Conservation (phyloP, 2,888 invertebrate genomes). For the Cecidostiba fungosa region DNA sequence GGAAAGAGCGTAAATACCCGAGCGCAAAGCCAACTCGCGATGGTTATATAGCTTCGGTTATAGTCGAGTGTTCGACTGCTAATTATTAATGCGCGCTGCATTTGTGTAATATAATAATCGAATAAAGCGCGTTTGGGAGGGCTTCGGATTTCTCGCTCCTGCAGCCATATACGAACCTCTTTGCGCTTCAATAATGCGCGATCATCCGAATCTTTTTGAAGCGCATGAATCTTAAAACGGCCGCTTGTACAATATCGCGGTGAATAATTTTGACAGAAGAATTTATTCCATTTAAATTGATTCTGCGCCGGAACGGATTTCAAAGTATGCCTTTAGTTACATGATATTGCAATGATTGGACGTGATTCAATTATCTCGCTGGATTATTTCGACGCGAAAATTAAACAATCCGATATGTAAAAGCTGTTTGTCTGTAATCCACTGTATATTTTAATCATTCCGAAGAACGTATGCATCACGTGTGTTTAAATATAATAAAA, state of each 20-base stretch:
- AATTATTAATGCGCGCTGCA: conserved; percentile 53
- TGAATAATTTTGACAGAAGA: not conserved
- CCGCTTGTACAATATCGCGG: not conserved
- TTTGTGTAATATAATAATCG: conserved; percentile 37
- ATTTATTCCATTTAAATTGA: not conserved
- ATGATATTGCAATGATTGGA: not conserved
- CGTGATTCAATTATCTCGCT: not conserved
- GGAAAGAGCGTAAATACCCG: conserved; percentile 43
- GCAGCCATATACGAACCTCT: not conserved
- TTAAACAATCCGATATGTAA: not conserved
- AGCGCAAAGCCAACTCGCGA: not conserved
- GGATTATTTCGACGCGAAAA: not conserved
- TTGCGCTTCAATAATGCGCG: not conserved
- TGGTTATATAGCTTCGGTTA: conserved; percentile 60
- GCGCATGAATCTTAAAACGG: not conserved
- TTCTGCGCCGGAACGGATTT: not conserved
- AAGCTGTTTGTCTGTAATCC: not conserved
- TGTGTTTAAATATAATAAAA: not conserved
- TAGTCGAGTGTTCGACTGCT: not conserved
- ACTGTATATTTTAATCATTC: not conserved
- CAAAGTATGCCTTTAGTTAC: not conserved
- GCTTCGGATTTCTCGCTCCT: not conserved
- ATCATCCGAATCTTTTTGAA: not conserved
- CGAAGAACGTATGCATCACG: not conserved
- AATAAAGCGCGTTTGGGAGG: not conserved